Evolutionary conservation across 2,797 vertebrate genomes (phyloP), one percentile per base, ranked within the genome.

Genomic region (Leptodactylus fallax): DNA sequence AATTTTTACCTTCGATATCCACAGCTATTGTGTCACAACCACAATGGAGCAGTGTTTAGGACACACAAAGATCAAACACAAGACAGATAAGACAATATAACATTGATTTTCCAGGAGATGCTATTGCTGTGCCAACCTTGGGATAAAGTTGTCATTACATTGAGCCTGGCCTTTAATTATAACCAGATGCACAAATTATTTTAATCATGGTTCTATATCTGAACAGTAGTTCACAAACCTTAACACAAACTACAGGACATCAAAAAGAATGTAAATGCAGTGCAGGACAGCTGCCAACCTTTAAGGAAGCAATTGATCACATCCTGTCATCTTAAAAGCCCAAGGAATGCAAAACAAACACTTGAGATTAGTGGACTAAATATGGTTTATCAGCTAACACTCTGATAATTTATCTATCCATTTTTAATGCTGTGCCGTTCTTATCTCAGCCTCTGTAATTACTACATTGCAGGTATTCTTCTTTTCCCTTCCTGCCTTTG

Each of bases 161-260:
- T 93, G 93, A 94, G 92, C 91, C 92, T 90, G 91, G 91, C 91
- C 94, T 96, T 95, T 96, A 95, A 96, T 96, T 95, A 95, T 94
- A 95, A 93, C 90, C 94, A 95, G 94, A 95, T 95, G 94, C 94
- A 93, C 95, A 93, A 94, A 96, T 96, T 95, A 95, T 95, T 95
- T 96, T 94, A 95, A 95, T 95, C 91, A 0, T 92, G 90, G 92
- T 92, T 94, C 93, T 94, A 94, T 95, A 94, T 95, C 93, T 95
- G 94, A 94, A 94, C 94, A 93, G 94, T 94, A 94, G 95, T 93
- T 95, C 93, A 92, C 95, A 86, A 89, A 93, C 93, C 91, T 91
- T 95, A 93, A 95, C 95, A 95, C 91, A 93, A 93, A 95, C 92
- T 90, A 90, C 91, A 93, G 91, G 93, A 95, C 95, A 95, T 96